Evolutionary conservation across 2,888 invertebrate genomes (phyloP).

Genomic region (Callosobruchus maculatus): DNA sequence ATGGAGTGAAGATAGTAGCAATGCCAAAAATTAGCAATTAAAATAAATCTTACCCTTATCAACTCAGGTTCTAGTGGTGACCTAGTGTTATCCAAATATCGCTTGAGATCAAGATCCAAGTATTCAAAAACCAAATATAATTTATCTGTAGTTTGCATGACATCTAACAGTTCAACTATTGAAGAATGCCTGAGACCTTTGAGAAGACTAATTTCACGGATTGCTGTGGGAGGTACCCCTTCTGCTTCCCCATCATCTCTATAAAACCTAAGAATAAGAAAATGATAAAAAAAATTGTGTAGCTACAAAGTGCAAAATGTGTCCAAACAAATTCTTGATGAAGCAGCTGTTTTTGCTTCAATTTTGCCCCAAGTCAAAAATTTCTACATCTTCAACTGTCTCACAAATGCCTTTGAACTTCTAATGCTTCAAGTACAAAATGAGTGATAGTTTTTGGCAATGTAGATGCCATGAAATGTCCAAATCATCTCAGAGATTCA

Average conservation of each 20-base stretch:
- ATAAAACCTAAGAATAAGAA: slow-evolving; percentile 43
- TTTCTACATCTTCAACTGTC: too few relatives aligned
- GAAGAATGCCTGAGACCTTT: slow-evolving; percentile 87
- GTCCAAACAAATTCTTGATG: too few relatives aligned
- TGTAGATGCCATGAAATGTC: too few relatives aligned
- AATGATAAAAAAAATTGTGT: slow-evolving; percentile 11
- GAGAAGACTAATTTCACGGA: slow-evolving; percentile 91
- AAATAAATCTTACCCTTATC: slow-evolving; percentile 58
- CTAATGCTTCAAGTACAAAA: too few relatives aligned
- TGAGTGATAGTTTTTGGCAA: too few relatives aligned
- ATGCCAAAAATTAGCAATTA: slow-evolving; percentile 1
- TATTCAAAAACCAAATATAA: slow-evolving; percentile 94
- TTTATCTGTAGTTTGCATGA: slow-evolving; percentile 79
- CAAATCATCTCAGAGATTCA: too few relatives aligned
- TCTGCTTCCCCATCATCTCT: slow-evolving; percentile 76
- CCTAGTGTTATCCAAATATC: slow-evolving; percentile 72
- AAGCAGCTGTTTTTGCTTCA: too few relatives aligned
- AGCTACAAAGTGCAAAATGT: too few relatives aligned
- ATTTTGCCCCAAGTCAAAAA: too few relatives aligned
- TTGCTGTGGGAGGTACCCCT: slow-evolving; percentile 96
- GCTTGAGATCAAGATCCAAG: slow-evolving; percentile 89
- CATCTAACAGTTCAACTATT: slow-evolving; percentile 86
- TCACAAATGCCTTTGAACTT: too few relatives aligned
- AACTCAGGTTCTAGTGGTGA: slow-evolving; percentile 60
- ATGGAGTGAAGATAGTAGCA: too few relatives aligned